Conservation (phyloP, 2,797 vertebrate genomes). For the Remorina albescens region DNA sequence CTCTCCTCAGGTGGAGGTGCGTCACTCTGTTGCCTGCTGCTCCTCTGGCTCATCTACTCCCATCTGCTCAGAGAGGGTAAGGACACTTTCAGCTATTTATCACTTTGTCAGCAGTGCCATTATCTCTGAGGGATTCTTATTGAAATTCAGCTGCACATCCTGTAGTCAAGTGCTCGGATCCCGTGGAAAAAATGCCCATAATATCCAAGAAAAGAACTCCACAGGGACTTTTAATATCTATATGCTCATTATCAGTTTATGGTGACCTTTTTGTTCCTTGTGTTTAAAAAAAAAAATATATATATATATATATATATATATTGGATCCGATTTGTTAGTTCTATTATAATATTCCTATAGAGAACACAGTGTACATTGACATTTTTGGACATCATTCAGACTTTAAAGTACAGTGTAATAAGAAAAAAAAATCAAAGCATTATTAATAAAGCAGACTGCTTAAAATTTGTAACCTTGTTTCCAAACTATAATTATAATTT, state of each 20-base stretch:
- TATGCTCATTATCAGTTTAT: constrained; percentile 25
- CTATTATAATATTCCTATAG: background rate
- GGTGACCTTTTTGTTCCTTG: constrained; percentile 51
- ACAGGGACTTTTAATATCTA: constrained; percentile 17
- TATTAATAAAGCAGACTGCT: no score
- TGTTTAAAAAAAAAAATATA: no score
- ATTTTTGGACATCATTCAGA: background rate
- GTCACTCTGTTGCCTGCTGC: constrained; percentile 89
- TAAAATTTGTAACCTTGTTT: no score
- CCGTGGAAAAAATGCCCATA: background rate
- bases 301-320: no score
- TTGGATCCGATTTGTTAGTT: constrained; percentile 4
- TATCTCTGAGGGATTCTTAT: constrained; percentile 41
- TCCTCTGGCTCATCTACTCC: constrained; percentile 89
- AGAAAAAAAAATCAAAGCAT: no score
- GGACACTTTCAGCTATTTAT: constrained; percentile 57
- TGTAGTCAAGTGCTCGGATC: constrained; percentile 45
- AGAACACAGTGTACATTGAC: background rate
- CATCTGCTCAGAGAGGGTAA: constrained; percentile 90
- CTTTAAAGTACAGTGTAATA: background rate
- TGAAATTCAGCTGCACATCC: constrained; percentile 59
- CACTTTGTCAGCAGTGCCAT: constrained; percentile 50
- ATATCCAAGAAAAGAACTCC: constrained; percentile 29
- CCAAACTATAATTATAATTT: constrained; percentile 18
- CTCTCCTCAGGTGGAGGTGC: constrained; percentile 88